Conservation (phyloP, 2,797 vertebrate genomes). For the Triplophysa yarkandensis region DNA sequence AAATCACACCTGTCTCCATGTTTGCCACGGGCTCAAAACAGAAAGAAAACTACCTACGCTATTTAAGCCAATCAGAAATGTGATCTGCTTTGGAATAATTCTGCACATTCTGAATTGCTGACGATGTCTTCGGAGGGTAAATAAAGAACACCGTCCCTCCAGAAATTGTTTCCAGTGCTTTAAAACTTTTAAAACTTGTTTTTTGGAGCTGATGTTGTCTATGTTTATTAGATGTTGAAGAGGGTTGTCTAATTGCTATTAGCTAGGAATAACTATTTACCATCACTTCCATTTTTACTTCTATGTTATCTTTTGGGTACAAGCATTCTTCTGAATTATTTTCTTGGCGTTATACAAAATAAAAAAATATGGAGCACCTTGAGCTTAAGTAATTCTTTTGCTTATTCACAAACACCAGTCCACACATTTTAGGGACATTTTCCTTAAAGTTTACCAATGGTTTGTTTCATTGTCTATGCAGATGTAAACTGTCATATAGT, state of each 20-base stretch:
- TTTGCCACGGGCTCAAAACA: not conserved
- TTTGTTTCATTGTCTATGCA: not conserved
- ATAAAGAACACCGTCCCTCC: not conserved
- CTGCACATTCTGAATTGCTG: not conserved
- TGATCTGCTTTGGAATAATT: not conserved
- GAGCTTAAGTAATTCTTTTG: no score
- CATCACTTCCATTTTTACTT: no score
- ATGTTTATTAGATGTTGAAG: not conserved
- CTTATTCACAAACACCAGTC: not conserved
- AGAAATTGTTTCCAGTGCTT: not conserved
- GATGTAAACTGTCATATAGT: not conserved
- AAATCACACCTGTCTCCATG: not conserved
- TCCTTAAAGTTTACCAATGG: not conserved
- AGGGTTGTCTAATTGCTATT: slow-evolving; percentile 8
- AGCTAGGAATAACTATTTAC: no score
- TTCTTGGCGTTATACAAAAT: no score
- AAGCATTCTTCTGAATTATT: no score
- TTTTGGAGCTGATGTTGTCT: not conserved
- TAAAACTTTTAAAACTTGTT: not conserved
- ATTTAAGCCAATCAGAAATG: not conserved
- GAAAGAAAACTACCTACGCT: not conserved
- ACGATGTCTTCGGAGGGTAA: not conserved
- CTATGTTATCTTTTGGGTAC: no score
- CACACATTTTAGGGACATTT: no score
- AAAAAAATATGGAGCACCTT: no score